Percentiles rank a stretch among this genome's conserved stretches.
Evolutionary conservation across 2,888 invertebrate species (phyloP).

Genomic region (Drosophila imparisetae): DNA sequence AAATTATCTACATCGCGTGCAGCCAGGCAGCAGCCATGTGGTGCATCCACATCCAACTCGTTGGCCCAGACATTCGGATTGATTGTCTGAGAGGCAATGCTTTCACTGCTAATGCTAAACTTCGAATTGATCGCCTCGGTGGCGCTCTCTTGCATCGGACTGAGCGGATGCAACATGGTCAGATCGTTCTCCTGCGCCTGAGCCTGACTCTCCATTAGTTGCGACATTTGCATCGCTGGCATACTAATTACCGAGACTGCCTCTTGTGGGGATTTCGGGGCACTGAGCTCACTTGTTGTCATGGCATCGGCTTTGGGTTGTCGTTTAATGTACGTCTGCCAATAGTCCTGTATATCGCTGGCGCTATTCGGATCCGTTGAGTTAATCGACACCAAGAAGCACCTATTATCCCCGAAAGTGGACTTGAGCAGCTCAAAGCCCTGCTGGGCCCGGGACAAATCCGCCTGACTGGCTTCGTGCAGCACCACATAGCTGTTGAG

Average conservation of each 20-base stretch:
- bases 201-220: constrained; percentile 58
- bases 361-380: constrained; percentile 88
- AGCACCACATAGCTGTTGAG: constrained; percentile 95
- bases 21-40: constrained; percentile 91
- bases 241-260: constrained; percentile 84
- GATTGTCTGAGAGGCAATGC: constrained; percentile 85
- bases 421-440: constrained; percentile 94
- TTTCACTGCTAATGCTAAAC: constrained; percentile 86
- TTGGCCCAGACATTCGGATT: constrained; percentile 87
- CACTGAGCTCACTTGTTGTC: constrained; percentile 85
- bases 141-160: constrained; percentile 88
- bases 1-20: constrained; percentile 93
- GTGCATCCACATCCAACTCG: constrained; percentile 86
- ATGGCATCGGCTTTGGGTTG: constrained; percentile 85
- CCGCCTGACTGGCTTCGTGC: constrained; percentile 90
- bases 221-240: constrained; percentile 82
- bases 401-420: constrained; percentile 93
- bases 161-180: constrained; percentile 89
- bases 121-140: constrained; percentile 86
- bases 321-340: constrained; percentile 91
- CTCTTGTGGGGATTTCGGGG: constrained; percentile 87
- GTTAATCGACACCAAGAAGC: constrained; percentile 95
- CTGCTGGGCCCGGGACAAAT: constrained; percentile 92
- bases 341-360: constrained; percentile 91
- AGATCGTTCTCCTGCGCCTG: constrained; percentile 74